phyloP scores from a whole-genome alignment of 2,113 vertebrate species.

The Grammomys surdaster region DNA sequence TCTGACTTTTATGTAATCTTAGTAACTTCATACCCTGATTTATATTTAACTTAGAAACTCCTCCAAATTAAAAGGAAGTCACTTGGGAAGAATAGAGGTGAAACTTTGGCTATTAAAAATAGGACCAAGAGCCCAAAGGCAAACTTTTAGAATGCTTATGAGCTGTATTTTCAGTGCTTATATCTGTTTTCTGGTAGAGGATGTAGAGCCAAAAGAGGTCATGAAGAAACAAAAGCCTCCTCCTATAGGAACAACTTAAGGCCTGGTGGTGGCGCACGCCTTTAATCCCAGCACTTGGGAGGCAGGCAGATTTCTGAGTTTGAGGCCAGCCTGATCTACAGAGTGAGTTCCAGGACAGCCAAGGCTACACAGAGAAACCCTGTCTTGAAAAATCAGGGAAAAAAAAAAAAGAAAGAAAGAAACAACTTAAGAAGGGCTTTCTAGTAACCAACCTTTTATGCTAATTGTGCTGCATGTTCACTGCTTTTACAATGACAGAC shows the following conservation, averaged over 20 bases:
- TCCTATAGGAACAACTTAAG: not conserved
- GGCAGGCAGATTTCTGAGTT: too few species aligned
- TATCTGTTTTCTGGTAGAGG: not conserved
- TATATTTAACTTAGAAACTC: conserved; percentile 50
- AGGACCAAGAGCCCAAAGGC: conserved; percentile 22
- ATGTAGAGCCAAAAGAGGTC: not conserved
- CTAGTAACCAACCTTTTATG: conserved; percentile 52
- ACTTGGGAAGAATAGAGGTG: not conserved
- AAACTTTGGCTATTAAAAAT: conserved; percentile 55
- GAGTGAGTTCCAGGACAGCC: too few species aligned
- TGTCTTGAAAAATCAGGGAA: too few species aligned
- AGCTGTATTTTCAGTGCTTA: conserved; percentile 30
- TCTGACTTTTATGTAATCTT: conserved; percentile 50
- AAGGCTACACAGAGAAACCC: too few species aligned
- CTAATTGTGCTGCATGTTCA: not conserved
- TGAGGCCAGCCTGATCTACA: too few species aligned
- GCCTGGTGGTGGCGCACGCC: too few species aligned
- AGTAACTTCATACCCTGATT: conserved; percentile 39
- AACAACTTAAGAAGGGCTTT: conserved; percentile 10
- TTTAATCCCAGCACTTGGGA: too few species aligned
- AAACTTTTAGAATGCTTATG: conserved; percentile 37
- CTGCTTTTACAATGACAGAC: conserved; percentile 63
- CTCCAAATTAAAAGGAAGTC: conserved; percentile 33
- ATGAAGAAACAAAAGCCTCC: not conserved
- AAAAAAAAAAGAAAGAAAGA: not conserved